Evolutionary conservation across 2,113 vertebrate genomes (phyloP).

Genomic region (Salvelinus alpinus): DNA sequence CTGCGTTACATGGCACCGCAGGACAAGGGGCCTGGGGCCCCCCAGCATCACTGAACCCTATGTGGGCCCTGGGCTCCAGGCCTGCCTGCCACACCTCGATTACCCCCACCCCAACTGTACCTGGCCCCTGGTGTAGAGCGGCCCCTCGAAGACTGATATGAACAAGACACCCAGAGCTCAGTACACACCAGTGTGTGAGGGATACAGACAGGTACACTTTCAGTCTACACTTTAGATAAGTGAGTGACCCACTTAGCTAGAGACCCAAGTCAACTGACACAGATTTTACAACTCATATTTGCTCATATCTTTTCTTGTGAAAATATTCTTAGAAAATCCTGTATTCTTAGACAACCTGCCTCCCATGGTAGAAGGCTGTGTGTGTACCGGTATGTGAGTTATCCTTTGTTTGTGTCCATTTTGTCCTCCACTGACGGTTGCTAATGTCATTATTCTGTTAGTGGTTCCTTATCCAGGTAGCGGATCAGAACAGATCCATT

Average conservation of each 20-base stretch:
- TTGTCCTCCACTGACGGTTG: constrained; percentile 43
- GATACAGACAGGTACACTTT: constrained; percentile 15
- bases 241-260: constrained; percentile 18
- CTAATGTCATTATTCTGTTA: constrained; percentile 40
- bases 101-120: background rate
- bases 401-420: constrained; percentile 3
- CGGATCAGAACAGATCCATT: constrained; percentile 24
- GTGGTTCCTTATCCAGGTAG: constrained; percentile 34
- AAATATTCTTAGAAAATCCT: background rate
- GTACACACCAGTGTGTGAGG: constrained; percentile 14
- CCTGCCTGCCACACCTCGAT: constrained; percentile 42
- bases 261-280: constrained; percentile 32
- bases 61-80: constrained; percentile 21
- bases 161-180: constrained; percentile 25
- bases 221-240: constrained; percentile 28
- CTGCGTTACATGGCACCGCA: constrained; percentile 84
- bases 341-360: constrained; percentile 25
- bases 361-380: background rate
- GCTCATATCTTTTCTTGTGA: constrained; percentile 1
- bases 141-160: background rate
- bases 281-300: constrained; percentile 34
- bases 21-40: constrained; percentile 81
- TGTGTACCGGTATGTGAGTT: too few relatives aligned
- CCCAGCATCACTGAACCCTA: constrained; percentile 82
- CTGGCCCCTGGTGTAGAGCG: background rate